Base-by-base conservation (phyloP, 2,113 vertebrate genomes). In the Elephantulus edwardii region DNA sequence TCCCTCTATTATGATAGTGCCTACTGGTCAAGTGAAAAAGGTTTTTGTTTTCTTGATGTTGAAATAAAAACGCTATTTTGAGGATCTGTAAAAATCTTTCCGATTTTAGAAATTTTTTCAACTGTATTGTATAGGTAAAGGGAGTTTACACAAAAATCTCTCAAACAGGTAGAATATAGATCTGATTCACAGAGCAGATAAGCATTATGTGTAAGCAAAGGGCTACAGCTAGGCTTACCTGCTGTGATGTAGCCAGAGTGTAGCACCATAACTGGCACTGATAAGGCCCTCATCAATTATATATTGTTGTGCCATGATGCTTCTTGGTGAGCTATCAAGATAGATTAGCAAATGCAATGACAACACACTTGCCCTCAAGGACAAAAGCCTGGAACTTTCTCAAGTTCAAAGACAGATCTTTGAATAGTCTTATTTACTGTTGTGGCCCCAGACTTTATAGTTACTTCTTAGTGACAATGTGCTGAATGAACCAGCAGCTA, bases 301-400 rank as follows among this genome's bases (percentile, higher is more conserved):
- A 16, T 42, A 0, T 8, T 42, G 1, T 20, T 70, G 26, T 58
- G 72, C 13, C 12, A 30, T 35, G 26, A 89, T 70, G 24, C 38
- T 0, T 91, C 66, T 88, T 74, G 8, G 38, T 40, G 30, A 90
- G 11, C 30, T 75, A 64, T 64, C 38, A 62, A 58, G 48, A 38
- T 42, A 64, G 19, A 93, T 46, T 20, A 83, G 30, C 30, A 90
- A 92, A 75, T 58, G 8, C n/a, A 56, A 3, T 8, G 58, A 75
- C 44, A 50, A 64, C 22, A 75, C 56, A 71, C 8, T 85, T 91
- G 11, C 33, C 35, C 8, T 82, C 50, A 58, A 50, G 16, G 7
- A 74, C 35, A 88, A 91, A 88, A 56, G 42, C 81, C 28, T 80
- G 3, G 72, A 71, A 66, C 38, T 93, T 83, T 90, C 54, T 76